These are phyloP conservation scores for Platerodrilus igneus DNA, from an alignment of 2,888 invertebrate species.

Conservation along the genomic window DNA sequence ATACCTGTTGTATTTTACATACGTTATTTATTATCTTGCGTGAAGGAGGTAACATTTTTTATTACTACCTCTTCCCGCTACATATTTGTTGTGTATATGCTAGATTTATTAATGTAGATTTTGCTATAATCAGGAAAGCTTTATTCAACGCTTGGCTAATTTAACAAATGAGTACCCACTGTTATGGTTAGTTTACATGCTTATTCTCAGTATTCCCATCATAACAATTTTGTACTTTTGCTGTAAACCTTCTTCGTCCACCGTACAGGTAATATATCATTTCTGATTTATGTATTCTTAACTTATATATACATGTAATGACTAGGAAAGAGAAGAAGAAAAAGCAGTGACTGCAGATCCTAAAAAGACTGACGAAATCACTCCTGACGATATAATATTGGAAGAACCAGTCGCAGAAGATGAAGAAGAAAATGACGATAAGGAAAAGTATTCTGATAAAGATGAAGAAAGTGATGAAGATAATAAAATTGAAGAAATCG, in stretches of 20 bases:
- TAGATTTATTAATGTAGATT: conserved; percentile 15
- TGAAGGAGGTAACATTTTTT: conserved; percentile 58
- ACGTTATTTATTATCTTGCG: conserved; percentile 61
- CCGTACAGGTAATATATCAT: too few relatives aligned
- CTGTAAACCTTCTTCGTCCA: conserved; percentile 55
- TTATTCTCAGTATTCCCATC: conserved; percentile 73
- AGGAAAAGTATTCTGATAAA: conserved; percentile 38
- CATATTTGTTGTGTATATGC: neutral
- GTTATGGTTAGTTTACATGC: conserved; percentile 82
- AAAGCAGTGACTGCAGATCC: conserved; percentile 49
- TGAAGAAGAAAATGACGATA: conserved; percentile 36
- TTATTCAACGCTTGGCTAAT: conserved; percentile 68
- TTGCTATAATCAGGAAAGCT: conserved; percentile 63
- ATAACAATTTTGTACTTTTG: conserved; percentile 77
- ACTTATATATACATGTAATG: conserved; percentile 10
- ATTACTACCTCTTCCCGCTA: neutral
- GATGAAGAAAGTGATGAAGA: conserved; percentile 38
- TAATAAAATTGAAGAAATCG: too few relatives aligned
- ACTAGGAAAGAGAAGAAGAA: conserved; percentile 48
- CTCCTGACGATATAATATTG: conserved; percentile 57
- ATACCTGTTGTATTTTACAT: conserved; percentile 68
- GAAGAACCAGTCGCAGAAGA: conserved; percentile 39
- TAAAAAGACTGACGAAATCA: conserved; percentile 70
- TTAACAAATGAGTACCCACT: conserved; percentile 83
- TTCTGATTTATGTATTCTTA: neutral